Evolutionary conservation across 2,113 vertebrate species (phyloP), one percentile per base, ranked within the genome.

Genomic region (Larimichthys crocea): DNA sequence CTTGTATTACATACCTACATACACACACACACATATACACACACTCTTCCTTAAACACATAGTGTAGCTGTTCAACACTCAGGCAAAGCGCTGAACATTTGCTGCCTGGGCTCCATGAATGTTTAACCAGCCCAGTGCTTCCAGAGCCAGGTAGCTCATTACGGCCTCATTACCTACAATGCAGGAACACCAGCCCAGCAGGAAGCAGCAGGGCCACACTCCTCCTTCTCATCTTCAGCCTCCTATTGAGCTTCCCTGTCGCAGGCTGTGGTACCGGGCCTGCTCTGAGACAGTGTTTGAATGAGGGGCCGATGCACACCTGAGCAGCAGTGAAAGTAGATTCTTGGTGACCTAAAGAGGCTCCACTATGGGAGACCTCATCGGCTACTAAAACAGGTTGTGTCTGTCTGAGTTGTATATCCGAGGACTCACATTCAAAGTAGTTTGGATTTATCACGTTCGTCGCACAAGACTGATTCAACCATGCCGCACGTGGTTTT

Each of bases 1-100:
- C 90, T 95, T 93, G 89, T 92, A 75, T 95, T 94, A 94, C 92
- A 93, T 80, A 87, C 79, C 61, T 66, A 22, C 82, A 81, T 31
- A 50, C 64, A 56, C 66, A 71, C 76, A 66, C 55, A 44, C 53
- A 71, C 66, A 50, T 68, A 59, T 55, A 87, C 57, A 49, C 57
- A 49, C 46, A 24, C 31, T 17, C 63, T 70, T 82, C 57, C 85
- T 76, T 82, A 86, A 85, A 84, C 82, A 86, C 79, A 82, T 64
- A 50, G 72, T 74, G 80, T 81, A 79, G 86, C 86, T 80, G 85
- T 84, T 84, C 85, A 72, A 88, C 86, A 81, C 89, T 93, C 77
- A 88, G 83, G 79, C 44, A 84, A 71, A 90, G 79, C 20, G 67
- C 82, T 86, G 91, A 82, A 76, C 71, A 62, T 90, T 90, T 90